These are phyloP conservation scores for Cyrtorhinus lividipennis DNA, from an alignment of 1,140 invertebrate genomes.

Conservation along the genomic window DNA sequence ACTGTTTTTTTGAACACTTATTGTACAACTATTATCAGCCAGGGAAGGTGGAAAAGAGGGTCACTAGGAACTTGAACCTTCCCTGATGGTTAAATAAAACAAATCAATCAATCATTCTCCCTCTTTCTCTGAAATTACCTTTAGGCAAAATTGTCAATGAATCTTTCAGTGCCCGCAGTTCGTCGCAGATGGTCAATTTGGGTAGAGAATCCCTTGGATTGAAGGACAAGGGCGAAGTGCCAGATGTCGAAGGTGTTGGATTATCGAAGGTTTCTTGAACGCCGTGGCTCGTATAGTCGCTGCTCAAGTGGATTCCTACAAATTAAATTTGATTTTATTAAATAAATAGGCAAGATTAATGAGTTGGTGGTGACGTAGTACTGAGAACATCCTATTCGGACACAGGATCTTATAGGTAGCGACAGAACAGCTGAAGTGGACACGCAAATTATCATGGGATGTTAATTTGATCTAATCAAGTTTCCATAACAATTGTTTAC, in stretches of 20 bases:
- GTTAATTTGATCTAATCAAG: neutral
- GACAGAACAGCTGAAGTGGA: neutral
- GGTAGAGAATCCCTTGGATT: neutral
- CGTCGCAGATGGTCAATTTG: neutral
- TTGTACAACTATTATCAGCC: no score
- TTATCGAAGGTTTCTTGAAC: neutral
- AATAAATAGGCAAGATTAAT: no score
- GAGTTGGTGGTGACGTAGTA: no score
- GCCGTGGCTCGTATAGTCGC: neutral
- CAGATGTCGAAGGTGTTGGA: neutral
- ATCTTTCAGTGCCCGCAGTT: neutral
- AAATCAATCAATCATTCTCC: neutral
- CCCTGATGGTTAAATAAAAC: no score
- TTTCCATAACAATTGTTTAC: no score
- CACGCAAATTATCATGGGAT: neutral
- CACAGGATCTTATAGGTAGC: neutral
- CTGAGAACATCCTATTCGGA: neutral
- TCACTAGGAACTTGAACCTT: no score
- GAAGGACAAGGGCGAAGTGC: neutral
- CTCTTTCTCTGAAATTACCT: neutral
- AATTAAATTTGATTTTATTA: no score
- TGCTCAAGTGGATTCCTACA: neutral
- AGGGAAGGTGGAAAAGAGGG: no score
- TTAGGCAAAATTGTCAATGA: neutral
- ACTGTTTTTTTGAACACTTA: no score